Base-by-base conservation (phyloP, 2,888 invertebrate genomes). In the Tridacna gigas region DNA sequence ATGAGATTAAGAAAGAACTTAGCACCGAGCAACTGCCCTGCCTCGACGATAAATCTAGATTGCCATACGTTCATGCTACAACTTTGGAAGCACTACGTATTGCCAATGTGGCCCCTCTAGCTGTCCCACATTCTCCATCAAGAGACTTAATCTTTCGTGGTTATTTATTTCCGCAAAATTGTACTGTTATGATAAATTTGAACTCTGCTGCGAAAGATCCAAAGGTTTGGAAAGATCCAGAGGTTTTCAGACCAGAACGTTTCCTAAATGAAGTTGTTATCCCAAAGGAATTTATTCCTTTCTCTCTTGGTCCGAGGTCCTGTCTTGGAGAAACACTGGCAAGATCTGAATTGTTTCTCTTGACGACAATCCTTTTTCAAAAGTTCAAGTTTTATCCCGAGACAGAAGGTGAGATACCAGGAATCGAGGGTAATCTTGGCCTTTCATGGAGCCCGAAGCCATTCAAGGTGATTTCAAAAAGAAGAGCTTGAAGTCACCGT, bases 291-390 rank as follows among this genome's bases (percentile, higher is more conserved):
- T 78, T 82, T 26, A 75, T 82, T 26, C 78, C 85, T 26, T 85
- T 85, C 69, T 74, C 75, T 9, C 3, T 71, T 15, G 87, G 87
- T 5, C 82, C 76, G 1, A 75, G 87, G 15, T 66, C 79, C 4
- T 87, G 87, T 77, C 51, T 83, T 9, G 87, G 87, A 0, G 83
- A 84, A 22, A 66, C 80, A 12, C 45, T 86, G 20, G 86, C 84
- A 0, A 86, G 73, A 63, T 77, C 77, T 28, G 84, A 87, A 56
- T 12, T 83, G 48, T 87, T 87, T 73, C 47, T 84, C 22, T 77
- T 83, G 20, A 61, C 81, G 7, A 60, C 83, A 20, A 66, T 74
- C 0, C 67, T 87, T 37, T 15, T 87, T 13, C 76, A 83, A 22
- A 71, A 61, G 15, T 87, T 84, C 56, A 60, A 79, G 25, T 63